phyloP scores from a whole-genome alignment of 2,888 invertebrate species.

The Drosophila borborema region DNA sequence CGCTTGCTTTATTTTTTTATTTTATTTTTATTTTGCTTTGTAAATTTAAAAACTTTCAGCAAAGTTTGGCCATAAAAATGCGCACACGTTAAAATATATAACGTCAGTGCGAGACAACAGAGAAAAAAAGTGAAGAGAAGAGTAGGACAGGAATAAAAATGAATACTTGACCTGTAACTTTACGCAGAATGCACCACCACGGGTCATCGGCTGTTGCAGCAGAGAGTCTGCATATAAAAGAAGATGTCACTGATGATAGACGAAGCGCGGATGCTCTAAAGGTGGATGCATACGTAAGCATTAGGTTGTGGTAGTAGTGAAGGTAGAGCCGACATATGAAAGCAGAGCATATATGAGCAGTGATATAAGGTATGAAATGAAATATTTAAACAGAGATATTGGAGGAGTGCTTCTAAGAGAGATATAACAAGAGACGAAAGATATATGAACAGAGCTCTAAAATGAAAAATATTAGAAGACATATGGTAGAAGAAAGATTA shows the following conservation, averaged over 20 bases:
- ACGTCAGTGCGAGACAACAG: slow-evolving; percentile 7
- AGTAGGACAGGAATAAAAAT: slow-evolving; percentile 28
- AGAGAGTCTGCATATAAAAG: slow-evolving; percentile 19
- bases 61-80: slow-evolving; percentile 66
- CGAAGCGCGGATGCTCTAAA: background rate
- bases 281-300: background rate
- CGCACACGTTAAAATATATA: slow-evolving; percentile 27
- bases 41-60: slow-evolving; percentile 53
- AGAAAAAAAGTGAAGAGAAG: background rate
- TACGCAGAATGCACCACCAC: slow-evolving; percentile 34
- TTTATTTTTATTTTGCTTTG: slow-evolving; percentile 21
- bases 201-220: slow-evolving; percentile 17
- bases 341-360: background rate
- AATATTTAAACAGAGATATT: too few relatives aligned
- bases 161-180: slow-evolving; percentile 71
- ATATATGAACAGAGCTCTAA: too few relatives aligned
- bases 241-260: too few relatives aligned
- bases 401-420: too few relatives aligned
- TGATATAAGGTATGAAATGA: too few relatives aligned
- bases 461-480: too few relatives aligned
- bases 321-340: background rate
- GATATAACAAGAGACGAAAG: too few relatives aligned
- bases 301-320: background rate
- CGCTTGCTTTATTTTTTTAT: background rate
- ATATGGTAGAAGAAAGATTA: too few relatives aligned